phyloP scores from a whole-genome alignment of 1,140 invertebrate species.

The honey bee (Apis mellifera) region Amel_HAv3.1 CM009931.2:24520001-24520500 shows the following conservation, averaged over 20 bases:
- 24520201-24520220: constrained; percentile 67
- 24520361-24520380: constrained; percentile 46
- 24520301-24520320: constrained; percentile 75
- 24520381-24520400: constrained; percentile 41
- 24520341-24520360: constrained; percentile 61
- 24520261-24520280: constrained; percentile 58
- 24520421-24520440: constrained; percentile 59
- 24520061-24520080: constrained; percentile 60
- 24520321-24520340: constrained; percentile 69
- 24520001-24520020: neutral
- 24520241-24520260: constrained; percentile 51
- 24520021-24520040: neutral
- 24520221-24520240: constrained; percentile 51
- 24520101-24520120: constrained; percentile 46
- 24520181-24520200: constrained; percentile 69
- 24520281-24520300: constrained; percentile 71
- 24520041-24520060: constrained; percentile 50
- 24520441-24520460: constrained; percentile 55
- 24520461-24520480: constrained; percentile 65
- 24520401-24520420: constrained; percentile 38
- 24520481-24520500: constrained; percentile 70
- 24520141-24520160: constrained; percentile 69
- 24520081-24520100: constrained; percentile 17
- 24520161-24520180: constrained; percentile 67
- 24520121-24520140: constrained; percentile 66